These are phyloP conservation scores for Aphis craccivora DNA, from an alignment of 1,140 invertebrate species.

Conservation along the genomic window DNA sequence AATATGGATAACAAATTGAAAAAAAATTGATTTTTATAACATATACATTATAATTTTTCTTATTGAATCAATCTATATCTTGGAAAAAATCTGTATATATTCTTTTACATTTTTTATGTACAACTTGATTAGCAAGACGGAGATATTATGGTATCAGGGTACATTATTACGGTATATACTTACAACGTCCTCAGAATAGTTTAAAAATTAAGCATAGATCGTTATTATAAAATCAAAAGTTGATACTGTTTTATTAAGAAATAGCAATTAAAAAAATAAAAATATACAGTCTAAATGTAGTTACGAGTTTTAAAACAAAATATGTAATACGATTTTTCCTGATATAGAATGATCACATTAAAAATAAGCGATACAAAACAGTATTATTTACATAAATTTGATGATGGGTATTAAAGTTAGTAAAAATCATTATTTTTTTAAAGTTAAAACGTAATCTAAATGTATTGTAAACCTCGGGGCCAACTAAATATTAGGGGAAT, in stretches of 20 bases:
- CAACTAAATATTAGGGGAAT: conserved; percentile 8
- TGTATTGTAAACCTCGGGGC: no score
- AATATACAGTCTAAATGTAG: background rate
- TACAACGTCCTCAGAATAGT: no score
- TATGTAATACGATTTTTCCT: background rate
- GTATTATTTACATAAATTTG: background rate
- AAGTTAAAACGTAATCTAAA: background rate
- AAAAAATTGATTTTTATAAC: conserved; percentile 1
- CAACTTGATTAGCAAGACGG: background rate
- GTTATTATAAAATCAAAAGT: no score
- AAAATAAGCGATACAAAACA: conserved; percentile 2
- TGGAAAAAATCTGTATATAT: background rate
- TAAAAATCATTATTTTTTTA: background rate
- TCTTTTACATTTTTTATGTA: background rate
- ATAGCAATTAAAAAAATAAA: background rate
- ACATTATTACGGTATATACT: no score
- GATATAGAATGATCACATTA: background rate
- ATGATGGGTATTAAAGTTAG: background rate
- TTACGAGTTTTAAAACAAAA: background rate
- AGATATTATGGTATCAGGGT: background rate
- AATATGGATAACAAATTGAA: background rate
- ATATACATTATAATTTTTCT: background rate
- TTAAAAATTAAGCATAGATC: no score
- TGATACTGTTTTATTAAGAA: no score
- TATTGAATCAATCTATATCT: conserved; percentile 6